These are phyloP conservation scores for Chymomyza fuscimana DNA, from an alignment of 2,888 invertebrate species.

Conservation along the genomic window DNA sequence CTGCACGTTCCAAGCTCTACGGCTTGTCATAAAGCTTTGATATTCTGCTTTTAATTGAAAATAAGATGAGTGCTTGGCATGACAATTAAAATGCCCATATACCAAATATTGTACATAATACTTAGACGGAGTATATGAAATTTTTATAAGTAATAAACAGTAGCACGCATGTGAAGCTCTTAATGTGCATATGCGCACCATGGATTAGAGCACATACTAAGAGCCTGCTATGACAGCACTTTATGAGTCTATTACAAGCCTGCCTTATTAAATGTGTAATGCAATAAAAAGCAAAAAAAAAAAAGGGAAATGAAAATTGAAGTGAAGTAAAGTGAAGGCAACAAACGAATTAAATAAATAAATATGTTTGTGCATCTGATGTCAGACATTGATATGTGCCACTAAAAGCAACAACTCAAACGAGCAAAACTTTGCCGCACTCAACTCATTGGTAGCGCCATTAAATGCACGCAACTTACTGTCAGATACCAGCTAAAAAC, in stretches of 20 bases:
- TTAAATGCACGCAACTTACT: slow-evolving; percentile 28
- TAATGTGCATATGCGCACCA: background rate
- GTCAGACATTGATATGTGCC: slow-evolving; percentile 9
- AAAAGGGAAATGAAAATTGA: background rate
- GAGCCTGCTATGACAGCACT: background rate
- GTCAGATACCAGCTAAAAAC: background rate
- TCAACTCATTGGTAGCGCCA: slow-evolving; percentile 21
- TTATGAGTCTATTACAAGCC: background rate
- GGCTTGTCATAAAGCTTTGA: background rate
- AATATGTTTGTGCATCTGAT: background rate
- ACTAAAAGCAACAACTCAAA: slow-evolving; percentile 25
- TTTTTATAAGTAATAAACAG: background rate
- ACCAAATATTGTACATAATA: slow-evolving; percentile 32
- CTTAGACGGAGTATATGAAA: slow-evolving; percentile 28
- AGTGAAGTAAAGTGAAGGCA: background rate
- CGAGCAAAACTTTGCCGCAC: slow-evolving; percentile 24
- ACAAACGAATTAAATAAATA: background rate
- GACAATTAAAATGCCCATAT: background rate
- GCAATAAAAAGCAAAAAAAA: background rate
- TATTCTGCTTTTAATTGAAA: background rate
- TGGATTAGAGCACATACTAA: background rate
- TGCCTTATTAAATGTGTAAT: slow-evolving; percentile 28
- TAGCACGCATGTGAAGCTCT: background rate
- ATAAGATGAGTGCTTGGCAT: background rate
- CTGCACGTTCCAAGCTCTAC: slow-evolving; percentile 8